These are phyloP conservation scores for Cryptotermes secundus DNA, from an alignment of 1,140 invertebrate species.

Conservation along the genomic window DNA sequence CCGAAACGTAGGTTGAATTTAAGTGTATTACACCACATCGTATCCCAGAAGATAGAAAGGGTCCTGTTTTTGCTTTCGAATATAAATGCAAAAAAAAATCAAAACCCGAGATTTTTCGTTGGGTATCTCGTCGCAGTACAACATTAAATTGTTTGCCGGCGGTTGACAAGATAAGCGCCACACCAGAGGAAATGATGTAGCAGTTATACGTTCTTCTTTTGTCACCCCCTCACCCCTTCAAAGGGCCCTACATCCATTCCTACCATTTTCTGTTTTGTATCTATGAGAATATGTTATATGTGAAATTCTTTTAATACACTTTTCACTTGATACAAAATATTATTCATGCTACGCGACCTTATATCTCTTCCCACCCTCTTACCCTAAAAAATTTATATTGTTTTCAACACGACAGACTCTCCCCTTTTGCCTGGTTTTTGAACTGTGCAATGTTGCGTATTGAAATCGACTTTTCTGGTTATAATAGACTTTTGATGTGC, in stretches of 20 bases:
- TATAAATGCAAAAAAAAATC: neutral
- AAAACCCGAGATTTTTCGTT: neutral
- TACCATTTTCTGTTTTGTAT: constrained; percentile 2
- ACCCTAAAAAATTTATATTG: neutral
- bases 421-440: neutral
- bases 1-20: too few species aligned
- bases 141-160: neutral
- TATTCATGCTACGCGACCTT: neutral
- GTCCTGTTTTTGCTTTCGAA: neutral
- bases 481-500: constrained; percentile 17
- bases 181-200: neutral
- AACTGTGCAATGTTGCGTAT: neutral
- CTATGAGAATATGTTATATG: neutral
- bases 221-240: neutral
- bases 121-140: neutral
- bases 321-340: constrained; percentile 3
- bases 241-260: neutral
- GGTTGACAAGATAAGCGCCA: neutral
- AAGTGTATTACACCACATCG: too few species aligned
- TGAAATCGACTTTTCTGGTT: constrained; percentile 1
- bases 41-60: too few species aligned
- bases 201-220: constrained; percentile 2
- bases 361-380: neutral
- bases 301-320: neutral
- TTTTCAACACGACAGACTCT: neutral